Evolutionary conservation across 2,113 vertebrate genomes (phyloP).

Genomic region (Lophochroa leadbeateri): DNA sequence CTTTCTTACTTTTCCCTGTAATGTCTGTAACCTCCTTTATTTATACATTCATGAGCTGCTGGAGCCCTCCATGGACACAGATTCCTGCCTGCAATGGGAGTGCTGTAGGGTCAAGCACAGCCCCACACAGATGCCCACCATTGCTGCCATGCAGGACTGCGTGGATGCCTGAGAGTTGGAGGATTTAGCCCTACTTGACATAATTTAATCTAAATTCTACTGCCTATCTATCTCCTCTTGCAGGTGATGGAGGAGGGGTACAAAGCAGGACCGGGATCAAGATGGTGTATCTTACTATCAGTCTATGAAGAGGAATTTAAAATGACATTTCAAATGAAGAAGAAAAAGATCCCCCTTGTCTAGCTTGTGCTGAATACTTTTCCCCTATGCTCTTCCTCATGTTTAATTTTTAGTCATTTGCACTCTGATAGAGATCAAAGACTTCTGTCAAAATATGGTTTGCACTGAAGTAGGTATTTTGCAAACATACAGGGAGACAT

Average conservation of each 20-base stretch:
- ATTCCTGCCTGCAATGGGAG: not conserved
- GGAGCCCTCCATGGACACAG: not conserved
- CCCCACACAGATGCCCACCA: not conserved
- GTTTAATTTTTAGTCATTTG: conserved; percentile 64
- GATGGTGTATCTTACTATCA: not conserved
- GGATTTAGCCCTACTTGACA: not conserved
- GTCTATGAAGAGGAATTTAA: not conserved
- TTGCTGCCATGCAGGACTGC: rapidly evolving
- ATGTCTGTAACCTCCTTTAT: not conserved
- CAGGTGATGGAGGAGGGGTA: not conserved
- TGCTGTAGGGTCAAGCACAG: not conserved
- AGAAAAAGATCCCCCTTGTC: conserved; percentile 4
- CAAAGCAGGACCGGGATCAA: not conserved
- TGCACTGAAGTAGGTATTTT: conserved; percentile 27
- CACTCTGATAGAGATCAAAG: conserved; percentile 63
- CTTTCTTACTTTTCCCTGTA: not conserved
- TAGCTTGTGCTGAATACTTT: not conserved
- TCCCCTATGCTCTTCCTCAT: conserved; percentile 11
- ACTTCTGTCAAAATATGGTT: conserved; percentile 22
- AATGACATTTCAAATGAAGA: conserved; percentile 26
- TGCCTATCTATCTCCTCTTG: not conserved
- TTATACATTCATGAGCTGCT: not conserved
- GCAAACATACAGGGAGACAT: conserved; percentile 28
- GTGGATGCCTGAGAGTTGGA: not conserved
- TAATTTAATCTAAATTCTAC: not conserved